Base-by-base conservation (phyloP, 1,140 invertebrate species). In the Drosophila pseudoananassae region DNA sequence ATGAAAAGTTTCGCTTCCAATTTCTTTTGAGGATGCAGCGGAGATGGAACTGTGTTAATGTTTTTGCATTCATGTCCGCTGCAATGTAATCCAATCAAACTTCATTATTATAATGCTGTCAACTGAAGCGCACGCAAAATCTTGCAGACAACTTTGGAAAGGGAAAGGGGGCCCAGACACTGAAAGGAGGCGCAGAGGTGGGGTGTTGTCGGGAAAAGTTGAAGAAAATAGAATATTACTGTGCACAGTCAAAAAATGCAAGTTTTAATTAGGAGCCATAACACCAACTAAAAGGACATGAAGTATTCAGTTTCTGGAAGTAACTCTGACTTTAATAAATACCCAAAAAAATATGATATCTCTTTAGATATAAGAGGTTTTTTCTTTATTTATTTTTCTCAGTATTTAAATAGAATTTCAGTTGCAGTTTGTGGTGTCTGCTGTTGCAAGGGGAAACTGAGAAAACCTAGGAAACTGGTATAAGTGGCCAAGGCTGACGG, bases 81-180 rank as follows among this genome's bases (percentile, higher is more conserved):
- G 82, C 81, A 81, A 87, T 85, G 83, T 85, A 85, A 85, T 87
- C 82, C 82, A 85, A 85, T 85, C 82, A 85, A 85, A 85, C 82
- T 85, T 76, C 83, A 85, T 85, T 82, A 85, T 85, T 88, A 85
- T 85, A 85, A 85, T 88, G 82, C 83, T 69, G 53, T 87, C 82
- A 85, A 78, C 82, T 85, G 78, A 88, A 69, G 69, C 82, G 70
- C 45, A 85, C 53, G 83, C 82, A 81, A 85, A 76, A 76, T 76
- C 72, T 82, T 58, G 56, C 58, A 63, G 38, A 33, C 53, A 51
- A 33, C 20, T 46, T 47, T 27, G 31, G 31, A 20, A 33, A 50
- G 10, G 20, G 53, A 20, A n/a, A n/a, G 31, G 46, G 9, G 38
- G 55, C 38, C 36, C 46, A 45, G 55, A 64, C 17, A 61, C 55